phyloP scores from a whole-genome alignment of 2,888 invertebrate species.

The Alloscopus bannaensis region DNA sequence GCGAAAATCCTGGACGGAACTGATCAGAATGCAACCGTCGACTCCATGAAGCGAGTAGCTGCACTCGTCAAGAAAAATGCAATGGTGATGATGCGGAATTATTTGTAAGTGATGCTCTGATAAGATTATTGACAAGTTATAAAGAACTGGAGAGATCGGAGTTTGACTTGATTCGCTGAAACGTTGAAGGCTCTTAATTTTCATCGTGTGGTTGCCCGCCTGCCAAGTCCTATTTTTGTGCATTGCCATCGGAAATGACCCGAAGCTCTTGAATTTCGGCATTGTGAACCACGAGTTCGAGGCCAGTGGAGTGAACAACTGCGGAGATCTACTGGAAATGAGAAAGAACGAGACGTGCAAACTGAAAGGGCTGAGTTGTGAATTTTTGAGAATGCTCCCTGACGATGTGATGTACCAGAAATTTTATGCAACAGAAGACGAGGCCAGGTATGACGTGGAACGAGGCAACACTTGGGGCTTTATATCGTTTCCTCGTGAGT shows the following conservation, averaged over 20 bases:
- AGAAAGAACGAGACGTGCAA: slow-evolving; percentile 47
- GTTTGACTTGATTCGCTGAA: no score
- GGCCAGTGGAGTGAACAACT: background rate
- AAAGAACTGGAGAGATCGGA: no score
- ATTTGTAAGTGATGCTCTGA: slow-evolving; percentile 53
- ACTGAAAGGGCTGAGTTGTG: slow-evolving; percentile 45
- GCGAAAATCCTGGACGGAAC: slow-evolving; percentile 31
- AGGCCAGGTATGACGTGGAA: slow-evolving; percentile 84
- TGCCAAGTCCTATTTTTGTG: slow-evolving; percentile 61
- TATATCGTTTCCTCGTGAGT: slow-evolving; percentile 82
- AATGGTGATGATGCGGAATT: slow-evolving; percentile 58
- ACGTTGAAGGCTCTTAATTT: slow-evolving; percentile 61
- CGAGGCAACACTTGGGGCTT: slow-evolving; percentile 91
- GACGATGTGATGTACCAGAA: slow-evolving; percentile 38
- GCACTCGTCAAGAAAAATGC: slow-evolving; percentile 58
- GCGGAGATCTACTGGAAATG: slow-evolving; percentile 23
- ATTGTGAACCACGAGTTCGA: slow-evolving; percentile 67
- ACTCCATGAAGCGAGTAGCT: slow-evolving; percentile 44
- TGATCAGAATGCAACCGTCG: background rate
- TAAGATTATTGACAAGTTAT: no score
- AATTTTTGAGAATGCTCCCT: slow-evolving; percentile 51
- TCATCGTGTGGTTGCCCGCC: slow-evolving; percentile 60
- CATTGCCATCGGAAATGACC: slow-evolving; percentile 63
- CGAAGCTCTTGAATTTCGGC: slow-evolving; percentile 59
- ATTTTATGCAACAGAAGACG: slow-evolving; percentile 73